Conservation (phyloP, 2,113 vertebrate genomes). For the Myxocyprinus asiaticus region DNA sequence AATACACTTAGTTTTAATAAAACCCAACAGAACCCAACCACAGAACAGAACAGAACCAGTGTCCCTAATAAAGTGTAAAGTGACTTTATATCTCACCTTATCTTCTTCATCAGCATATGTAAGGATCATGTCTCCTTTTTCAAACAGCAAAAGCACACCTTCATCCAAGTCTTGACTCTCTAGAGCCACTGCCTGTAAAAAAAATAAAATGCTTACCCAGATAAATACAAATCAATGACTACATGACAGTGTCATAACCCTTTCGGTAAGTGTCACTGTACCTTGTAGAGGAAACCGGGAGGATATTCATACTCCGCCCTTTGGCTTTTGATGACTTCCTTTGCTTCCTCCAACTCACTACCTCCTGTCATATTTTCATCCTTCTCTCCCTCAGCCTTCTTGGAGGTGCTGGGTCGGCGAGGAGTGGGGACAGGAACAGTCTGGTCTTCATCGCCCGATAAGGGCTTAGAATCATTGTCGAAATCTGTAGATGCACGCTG, state of each 20-base stretch:
- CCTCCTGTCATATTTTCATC: background rate
- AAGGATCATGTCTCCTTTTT: conserved; percentile 71
- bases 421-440: background rate
- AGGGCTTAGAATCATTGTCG: background rate
- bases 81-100: conserved; percentile 58
- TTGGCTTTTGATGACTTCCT: conserved; percentile 1
- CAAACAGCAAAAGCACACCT: conserved; percentile 66
- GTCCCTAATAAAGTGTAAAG: no score
- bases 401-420: background rate
- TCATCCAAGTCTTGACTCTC: conserved; percentile 63
- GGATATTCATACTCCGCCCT: conserved; percentile 4
- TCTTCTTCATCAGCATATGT: conserved; percentile 59
- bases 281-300: conserved; percentile 51
- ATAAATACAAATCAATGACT: background rate
- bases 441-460: background rate
- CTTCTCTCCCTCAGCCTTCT: background rate
- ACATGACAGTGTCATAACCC: background rate
- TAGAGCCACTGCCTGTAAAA: conserved; percentile 68
- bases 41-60: no score
- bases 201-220: background rate
- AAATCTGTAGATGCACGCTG: background rate
- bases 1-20: no score
- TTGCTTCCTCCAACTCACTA: background rate
- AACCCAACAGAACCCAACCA: no score
- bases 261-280: conserved; percentile 54